Base-by-base conservation (phyloP, 2,797 vertebrate genomes). In the Avahi laniger region DNA sequence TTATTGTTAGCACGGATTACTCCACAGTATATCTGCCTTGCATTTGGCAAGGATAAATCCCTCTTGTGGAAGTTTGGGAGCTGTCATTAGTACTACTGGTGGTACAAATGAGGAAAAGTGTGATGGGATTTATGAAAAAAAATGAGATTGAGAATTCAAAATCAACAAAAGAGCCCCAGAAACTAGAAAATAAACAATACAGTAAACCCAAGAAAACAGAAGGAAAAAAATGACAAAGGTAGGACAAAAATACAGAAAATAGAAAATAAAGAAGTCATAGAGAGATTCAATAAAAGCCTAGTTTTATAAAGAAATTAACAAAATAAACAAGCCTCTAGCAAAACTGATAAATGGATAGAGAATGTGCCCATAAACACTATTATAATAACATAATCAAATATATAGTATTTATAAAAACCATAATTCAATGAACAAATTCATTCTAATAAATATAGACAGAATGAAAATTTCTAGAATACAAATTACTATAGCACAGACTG, bases 221-320 rank as follows among this genome's bases (percentile, higher is more conserved):
- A 92, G 81, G 28, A 61, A 89, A 86, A 69, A 70, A 41, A 70
- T 50, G 57, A 20, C 12, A 59, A 87, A 89, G 41, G 65, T 41
- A 59, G 33, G 11, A 82, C 33, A 86, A 33, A 52, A 88, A 90
- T 76, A 91, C 35, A 79, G 75, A 92, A 91, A 93, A 87, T 61
- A 89, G n/a, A 85, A 63, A 86, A 86, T 69, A 59, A 92, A 78
- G 69, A 38, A 76, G 48, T 43, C 61, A 79, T 10, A 80, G n/a
- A 87, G 76, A 76, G 9, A 70, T 46, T 84, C 48, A 76, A 78
- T n/a, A 65, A 91, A 91, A 96, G 38, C 35, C 35, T 72, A 52
- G n/a, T 72, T 93, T 95, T 82, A 73, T 59, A 30, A 89, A 89
- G 46, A 89, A 95, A 73, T 83, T 79, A 72, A 46, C 18, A 70